Evolutionary conservation across 53 echinoderm and acorn worm genomes (phyloP).

Genomic region (Luidia sarsii): DNA sequence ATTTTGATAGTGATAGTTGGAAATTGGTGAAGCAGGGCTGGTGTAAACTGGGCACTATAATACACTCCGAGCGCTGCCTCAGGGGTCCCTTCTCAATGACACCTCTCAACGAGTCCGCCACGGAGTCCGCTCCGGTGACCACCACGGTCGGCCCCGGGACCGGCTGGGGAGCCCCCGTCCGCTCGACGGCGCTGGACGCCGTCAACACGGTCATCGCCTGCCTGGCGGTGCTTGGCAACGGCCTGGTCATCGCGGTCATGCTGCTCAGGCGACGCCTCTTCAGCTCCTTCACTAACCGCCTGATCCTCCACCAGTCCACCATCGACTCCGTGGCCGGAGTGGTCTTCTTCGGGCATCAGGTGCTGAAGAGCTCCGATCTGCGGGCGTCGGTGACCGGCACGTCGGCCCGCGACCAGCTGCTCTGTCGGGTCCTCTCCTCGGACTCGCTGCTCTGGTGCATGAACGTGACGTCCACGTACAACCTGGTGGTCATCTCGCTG

Average conservation of each 20-base stretch:
- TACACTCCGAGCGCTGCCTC: too few relatives aligned
- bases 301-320: constrained; percentile 15
- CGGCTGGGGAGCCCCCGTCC: too few relatives aligned
- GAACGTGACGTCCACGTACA: constrained; percentile 27
- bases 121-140: too few relatives aligned
- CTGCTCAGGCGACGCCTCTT: not conserved
- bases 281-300: constrained; percentile 6
- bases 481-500: constrained; percentile 18
- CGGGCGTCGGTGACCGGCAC: not conserved
- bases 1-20: too few relatives aligned
- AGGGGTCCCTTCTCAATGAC: too few relatives aligned
- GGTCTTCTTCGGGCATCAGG: not conserved
- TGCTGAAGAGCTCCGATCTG: not conserved
- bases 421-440: not conserved
- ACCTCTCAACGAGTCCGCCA: too few relatives aligned
- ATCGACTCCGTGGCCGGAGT: not conserved
- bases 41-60: too few relatives aligned
- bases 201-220: constrained; percentile 17
- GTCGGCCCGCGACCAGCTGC: constrained; percentile 1
- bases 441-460: not conserved
- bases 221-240: not conserved
- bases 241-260: constrained; percentile 5
- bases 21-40: too few relatives aligned
- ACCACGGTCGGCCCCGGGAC: too few relatives aligned
- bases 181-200: too few relatives aligned